Percentiles rank a stretch among this genome's conserved stretches.
These are phyloP conservation scores for Todus mexicanus DNA, from an alignment of 2,797 vertebrate genomes.

Conservation along the genomic window DNA sequence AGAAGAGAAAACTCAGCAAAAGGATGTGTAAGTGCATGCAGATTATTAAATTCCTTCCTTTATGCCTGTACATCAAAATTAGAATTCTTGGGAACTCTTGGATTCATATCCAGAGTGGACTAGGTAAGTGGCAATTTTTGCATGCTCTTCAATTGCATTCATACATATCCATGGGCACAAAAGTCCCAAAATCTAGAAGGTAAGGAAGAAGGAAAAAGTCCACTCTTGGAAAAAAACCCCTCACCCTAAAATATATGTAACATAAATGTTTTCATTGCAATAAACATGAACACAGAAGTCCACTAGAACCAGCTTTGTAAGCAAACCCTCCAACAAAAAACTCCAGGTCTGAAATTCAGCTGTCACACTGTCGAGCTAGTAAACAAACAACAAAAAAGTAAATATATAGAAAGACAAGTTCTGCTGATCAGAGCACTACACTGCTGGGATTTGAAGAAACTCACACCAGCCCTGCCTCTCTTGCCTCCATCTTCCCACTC, in stretches of 20 bases:
- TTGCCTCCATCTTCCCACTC: background rate
- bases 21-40: background rate
- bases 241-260: background rate
- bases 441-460: background rate
- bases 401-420: background rate
- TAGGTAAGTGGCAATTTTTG: background rate
- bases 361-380: background rate
- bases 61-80: background rate
- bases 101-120: background rate
- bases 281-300: background rate
- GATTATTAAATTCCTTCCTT: background rate
- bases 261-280: background rate
- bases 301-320: background rate
- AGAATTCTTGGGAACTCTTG: background rate
- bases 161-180: fast-evolving
- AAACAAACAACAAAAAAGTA: background rate
- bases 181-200: background rate
- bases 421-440: background rate
- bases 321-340: background rate
- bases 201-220: background rate
- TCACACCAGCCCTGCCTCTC: background rate
- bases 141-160: background rate
- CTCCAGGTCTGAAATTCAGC: background rate
- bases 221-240: background rate
- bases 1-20: conserved; percentile 33